These are phyloP conservation scores for Bufotes viridis DNA, from an alignment of 2,797 vertebrate species.

Conservation along the genomic window DNA sequence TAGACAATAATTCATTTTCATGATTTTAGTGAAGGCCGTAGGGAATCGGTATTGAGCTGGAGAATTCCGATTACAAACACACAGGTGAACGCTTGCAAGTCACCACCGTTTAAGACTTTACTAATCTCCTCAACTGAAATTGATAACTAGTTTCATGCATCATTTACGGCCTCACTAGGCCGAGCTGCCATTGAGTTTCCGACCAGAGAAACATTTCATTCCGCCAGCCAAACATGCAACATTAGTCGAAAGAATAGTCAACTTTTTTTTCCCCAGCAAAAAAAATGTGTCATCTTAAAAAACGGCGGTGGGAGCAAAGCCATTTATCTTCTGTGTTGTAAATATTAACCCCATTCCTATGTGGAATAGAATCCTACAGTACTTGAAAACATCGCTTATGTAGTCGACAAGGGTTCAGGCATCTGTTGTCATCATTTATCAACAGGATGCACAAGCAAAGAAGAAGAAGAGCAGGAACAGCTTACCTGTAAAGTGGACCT, in stretches of 20 bases:
- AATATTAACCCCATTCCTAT: slow-evolving; percentile 36
- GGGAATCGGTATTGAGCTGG: slow-evolving; percentile 49
- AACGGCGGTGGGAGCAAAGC: not conserved
- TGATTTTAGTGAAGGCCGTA: slow-evolving; percentile 48
- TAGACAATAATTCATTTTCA: slow-evolving; percentile 60
- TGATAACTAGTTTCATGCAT: slow-evolving; percentile 56
- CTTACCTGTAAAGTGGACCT: not conserved
- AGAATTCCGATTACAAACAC: slow-evolving; percentile 46
- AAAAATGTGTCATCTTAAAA: slow-evolving; percentile 48
- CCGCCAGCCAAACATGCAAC: slow-evolving; percentile 41
- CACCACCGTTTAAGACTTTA: slow-evolving; percentile 50
- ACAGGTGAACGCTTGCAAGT: slow-evolving; percentile 41
- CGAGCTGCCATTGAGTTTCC: not conserved
- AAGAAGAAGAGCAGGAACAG: not conserved
- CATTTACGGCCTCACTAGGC: slow-evolving; percentile 28
- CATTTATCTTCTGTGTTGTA: slow-evolving; percentile 37
- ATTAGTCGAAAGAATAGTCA: slow-evolving; percentile 47
- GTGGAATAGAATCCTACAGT: not conserved
- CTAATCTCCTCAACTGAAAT: slow-evolving; percentile 52
- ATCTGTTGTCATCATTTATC: slow-evolving; percentile 10
- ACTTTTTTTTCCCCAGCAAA: slow-evolving; percentile 38
- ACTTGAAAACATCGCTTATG: not conserved
- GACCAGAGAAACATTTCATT: slow-evolving; percentile 45
- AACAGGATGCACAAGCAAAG: too few relatives aligned
- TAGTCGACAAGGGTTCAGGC: not conserved